phyloP scores from a whole-genome alignment of 1,140 invertebrate species.

The Drosophila orosa region DNA sequence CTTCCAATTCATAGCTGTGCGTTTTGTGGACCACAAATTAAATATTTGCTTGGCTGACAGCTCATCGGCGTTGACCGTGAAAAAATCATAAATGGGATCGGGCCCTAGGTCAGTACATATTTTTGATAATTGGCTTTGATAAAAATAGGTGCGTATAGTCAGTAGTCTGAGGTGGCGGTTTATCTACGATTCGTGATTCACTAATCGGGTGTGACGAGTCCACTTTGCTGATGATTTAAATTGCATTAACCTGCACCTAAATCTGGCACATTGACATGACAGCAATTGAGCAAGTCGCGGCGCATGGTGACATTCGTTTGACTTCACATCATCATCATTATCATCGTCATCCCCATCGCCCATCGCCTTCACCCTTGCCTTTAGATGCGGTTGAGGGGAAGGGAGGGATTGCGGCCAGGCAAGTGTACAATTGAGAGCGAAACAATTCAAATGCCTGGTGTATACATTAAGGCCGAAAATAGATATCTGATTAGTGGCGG shows the following conservation, averaged over 20 bases:
- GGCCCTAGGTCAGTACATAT: slow-evolving; percentile 45
- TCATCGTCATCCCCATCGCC: slow-evolving; percentile 12
- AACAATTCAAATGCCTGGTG: slow-evolving; percentile 65
- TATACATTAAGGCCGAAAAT: slow-evolving; percentile 72
- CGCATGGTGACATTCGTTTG: slow-evolving; percentile 37
- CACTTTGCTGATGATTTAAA: slow-evolving; percentile 49
- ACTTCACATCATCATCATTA: slow-evolving; percentile 46
- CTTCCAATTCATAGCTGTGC: not conserved
- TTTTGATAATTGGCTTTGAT: slow-evolving; percentile 61
- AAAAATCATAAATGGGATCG: slow-evolving; percentile 47
- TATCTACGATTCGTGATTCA: slow-evolving; percentile 54
- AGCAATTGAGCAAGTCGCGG: slow-evolving; percentile 40
- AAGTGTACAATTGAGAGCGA: slow-evolving; percentile 66
- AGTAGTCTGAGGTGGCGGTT: slow-evolving; percentile 10
- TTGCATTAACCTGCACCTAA: slow-evolving; percentile 61
- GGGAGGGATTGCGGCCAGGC: slow-evolving; percentile 26
- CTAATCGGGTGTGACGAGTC: slow-evolving; percentile 69
- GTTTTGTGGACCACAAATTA: slow-evolving; percentile 51
- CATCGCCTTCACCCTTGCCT: slow-evolving; percentile 1
- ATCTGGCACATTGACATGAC: slow-evolving; percentile 62
- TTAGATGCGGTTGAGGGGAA: not conserved
- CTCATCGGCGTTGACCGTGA: slow-evolving; percentile 57
- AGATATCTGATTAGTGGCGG: slow-evolving; percentile 74
- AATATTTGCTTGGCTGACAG: slow-evolving; percentile 26
- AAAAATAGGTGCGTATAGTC: slow-evolving; percentile 46